Conservation (phyloP, 37 sponge, comb jelly and placozoan species). For the Chondrosia reniformis region DNA sequence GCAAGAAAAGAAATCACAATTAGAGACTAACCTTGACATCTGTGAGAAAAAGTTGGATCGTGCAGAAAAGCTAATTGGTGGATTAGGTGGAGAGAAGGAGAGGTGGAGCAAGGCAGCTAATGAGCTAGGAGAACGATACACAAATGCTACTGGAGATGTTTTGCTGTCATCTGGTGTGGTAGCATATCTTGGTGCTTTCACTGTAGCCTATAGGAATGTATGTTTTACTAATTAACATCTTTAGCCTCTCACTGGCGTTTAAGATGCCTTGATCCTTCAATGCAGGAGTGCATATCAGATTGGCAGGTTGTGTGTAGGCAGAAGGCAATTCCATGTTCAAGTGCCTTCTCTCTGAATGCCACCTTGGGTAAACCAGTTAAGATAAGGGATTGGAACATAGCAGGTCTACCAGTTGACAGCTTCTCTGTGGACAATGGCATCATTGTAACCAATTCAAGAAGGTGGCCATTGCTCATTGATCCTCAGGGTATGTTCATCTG, state of each 20-base stretch:
- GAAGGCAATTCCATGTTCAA: constrained; percentile 81
- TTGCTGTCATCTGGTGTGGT: constrained; percentile 93
- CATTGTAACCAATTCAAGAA: constrained; percentile 81
- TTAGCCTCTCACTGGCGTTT: too few relatives aligned
- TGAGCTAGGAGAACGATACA: constrained; percentile 71
- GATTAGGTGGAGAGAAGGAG: constrained; percentile 97
- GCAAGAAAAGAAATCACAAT: constrained; percentile 66
- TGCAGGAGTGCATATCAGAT: constrained; percentile 65
- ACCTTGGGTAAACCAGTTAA: constrained; percentile 96
- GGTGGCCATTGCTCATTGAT: constrained; percentile 98
- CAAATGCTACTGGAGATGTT: constrained; percentile 92
- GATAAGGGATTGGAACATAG: constrained; percentile 93
- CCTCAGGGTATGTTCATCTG: constrained; percentile 71
- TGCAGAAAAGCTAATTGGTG: constrained; percentile 96
- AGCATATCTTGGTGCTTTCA: constrained; percentile 97
- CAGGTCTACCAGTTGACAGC: constrained; percentile 94
- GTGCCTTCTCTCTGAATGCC: constrained; percentile 64
- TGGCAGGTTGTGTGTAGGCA: constrained; percentile 82
- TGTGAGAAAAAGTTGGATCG: constrained; percentile 93
- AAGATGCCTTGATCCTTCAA: neutral
- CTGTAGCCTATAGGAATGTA: constrained; percentile 86
- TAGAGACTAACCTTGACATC: constrained; percentile 87
- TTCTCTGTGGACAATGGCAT: constrained; percentile 98
- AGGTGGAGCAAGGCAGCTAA: constrained; percentile 92
- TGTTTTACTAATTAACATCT: too few relatives aligned